Evolutionary conservation across 2,888 invertebrate genomes (phyloP), one percentile per base, ranked within the genome.

Genomic region (Dioctria rufipes): DNA sequence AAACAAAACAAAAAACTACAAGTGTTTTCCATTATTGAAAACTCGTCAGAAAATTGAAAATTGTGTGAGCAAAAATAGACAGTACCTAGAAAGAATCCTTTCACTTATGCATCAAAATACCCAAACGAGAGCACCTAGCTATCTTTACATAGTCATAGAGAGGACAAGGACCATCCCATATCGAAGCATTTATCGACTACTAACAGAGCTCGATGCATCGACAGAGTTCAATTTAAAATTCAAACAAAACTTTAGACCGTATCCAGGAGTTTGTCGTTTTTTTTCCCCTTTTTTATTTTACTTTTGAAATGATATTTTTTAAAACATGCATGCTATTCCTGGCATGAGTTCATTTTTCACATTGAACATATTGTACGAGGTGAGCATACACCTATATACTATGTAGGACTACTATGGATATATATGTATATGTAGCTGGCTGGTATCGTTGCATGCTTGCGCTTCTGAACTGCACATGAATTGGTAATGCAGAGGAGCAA

Each of bases 221-320:
- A 39, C 61, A 61, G 25, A 25, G 37, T 61, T 25, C 61, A 61
- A 61, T 61, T 61, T 61, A 25, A 61, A 61, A 61, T 61, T 61
- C 61, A 61, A 61, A 61, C 61, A 61, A 25, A 61, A 61, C 39
- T 39, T 61, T 61, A 13, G 37, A 54, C 25, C 0, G 61, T 39
- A 61, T 39, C 61, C 5, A 61, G 61, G 25, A 61, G 39, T 61
- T 61, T 61, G n/a, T 61, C 61, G 3, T 54, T 11, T 54, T 54
- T 54, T 11, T 2, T 46, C 49, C 49, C 1, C 1, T 6, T 46
- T 6, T 46, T 46, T 46, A 9, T 46, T 54, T 54, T 25, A 25
- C 25, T 25, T 25, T 25, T 25, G 25, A 2, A 25, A 25, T 25
- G 25, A 25, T 25, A 25, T 54, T 54, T 54, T 54, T 54, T 54